Base-by-base conservation (phyloP, 2,113 vertebrate species). In the Spea multiplicata region DNA sequence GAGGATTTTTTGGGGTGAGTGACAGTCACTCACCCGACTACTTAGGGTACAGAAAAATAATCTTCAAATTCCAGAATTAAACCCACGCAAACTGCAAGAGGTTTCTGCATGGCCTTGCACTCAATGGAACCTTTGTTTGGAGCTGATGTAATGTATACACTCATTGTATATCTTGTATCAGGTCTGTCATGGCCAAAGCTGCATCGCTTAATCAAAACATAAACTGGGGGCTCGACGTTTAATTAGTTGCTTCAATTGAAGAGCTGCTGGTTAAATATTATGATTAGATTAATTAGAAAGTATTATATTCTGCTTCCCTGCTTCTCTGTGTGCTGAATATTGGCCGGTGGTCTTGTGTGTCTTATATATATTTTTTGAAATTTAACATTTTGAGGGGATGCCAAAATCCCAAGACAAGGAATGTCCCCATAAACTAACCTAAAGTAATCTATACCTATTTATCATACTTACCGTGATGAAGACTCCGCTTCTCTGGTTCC, bases 71-170 rank as follows among this genome's bases (percentile, higher is more conserved):
- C 67, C 66, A 48, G n/a, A 66, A 14, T 1, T 0, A 6, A n/a
- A 44, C 75, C 55, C 55, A 44, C 44, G 59, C n/a, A 44, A 52
- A 49, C 66, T 76, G 67, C 4, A 30, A 61, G 46, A 50, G 48
- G n/a, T 6, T 62, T 52, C 47, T 16, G 76, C 4, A 47, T 17
- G 66, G 49, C 9, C 9, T 48, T 8, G 46, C 6, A 5, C 68
- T 78, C 57, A 78, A 78, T 78, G 46, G 76, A 44, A 53, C 13
- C 76, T 78, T 78, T 78, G 76, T 78, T 53, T 72, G 68, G 30
- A 0, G 69, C 47, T 78, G 76, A 78, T 48, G 76, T 72, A 72
- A 72, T 78, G 69, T 78, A 78, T 71, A 78, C 67, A 52, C 67
- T 70, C 59, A 71, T 65, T 71, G 69, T 71, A 64, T 71, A 71